Evolutionary conservation across 2,888 invertebrate genomes (phyloP), one percentile per base, ranked within the genome.

Genomic region (Tupiocoris notatus): DNA sequence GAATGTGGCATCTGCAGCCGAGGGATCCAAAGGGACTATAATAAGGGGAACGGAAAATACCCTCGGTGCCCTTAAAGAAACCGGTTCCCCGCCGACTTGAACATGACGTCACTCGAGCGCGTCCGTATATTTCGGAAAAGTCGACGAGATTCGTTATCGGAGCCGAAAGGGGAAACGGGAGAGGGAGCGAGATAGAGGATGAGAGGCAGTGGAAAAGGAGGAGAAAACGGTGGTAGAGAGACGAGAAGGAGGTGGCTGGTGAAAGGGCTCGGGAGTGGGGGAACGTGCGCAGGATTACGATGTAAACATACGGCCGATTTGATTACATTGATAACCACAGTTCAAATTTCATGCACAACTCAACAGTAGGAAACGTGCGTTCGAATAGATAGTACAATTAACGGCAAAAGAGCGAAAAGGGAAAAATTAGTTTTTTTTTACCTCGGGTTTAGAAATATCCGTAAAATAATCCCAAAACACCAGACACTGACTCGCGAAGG

Each of bases 381-480:
- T n/a, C n/a, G n/a, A n/a, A n/a, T n/a, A n/a, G n/a, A n/a, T n/a
- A n/a, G n/a, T n/a, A n/a, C n/a, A n/a, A n/a, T n/a, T n/a, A n/a
- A n/a, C n/a, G n/a, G n/a, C n/a, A n/a, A n/a, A n/a, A n/a, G n/a
- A n/a, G n/a, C n/a, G n/a, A n/a, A n/a, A n/a, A n/a, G n/a, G n/a
- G n/a, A n/a, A n/a, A n/a, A n/a, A n/a, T n/a, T n/a, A n/a, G n/a
- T n/a, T n/a, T n/a, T n/a, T 39, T 39, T 39, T 56, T 64, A 74
- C 63, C 74, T 64, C 63, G 54, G 64, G 22, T 62, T 54, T 23
- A 64, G 57, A 63, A 74, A 64, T 74, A 74, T 64, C 63, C 74
- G 74, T n/a, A 74, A 64, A 24, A 64, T 74, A 64, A 74, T 64
- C 63, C 74, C 64, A 64, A 25, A 64, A 23, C 74, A 64, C 74